Conservation (phyloP, 2,797 vertebrate genomes). For the Sebastes taczanowskii region DNA sequence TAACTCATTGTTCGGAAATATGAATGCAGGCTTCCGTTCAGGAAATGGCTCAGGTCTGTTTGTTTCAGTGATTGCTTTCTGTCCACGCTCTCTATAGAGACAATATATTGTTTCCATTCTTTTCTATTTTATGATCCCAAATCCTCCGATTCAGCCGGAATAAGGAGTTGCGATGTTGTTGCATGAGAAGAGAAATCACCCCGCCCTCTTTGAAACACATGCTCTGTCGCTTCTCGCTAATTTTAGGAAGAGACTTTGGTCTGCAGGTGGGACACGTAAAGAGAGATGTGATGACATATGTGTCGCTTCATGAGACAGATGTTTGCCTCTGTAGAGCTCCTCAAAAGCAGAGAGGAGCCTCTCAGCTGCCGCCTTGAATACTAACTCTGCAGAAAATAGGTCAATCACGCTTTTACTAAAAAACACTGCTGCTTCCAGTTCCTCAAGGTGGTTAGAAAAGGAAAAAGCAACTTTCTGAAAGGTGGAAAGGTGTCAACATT, state of each 20-base stretch:
- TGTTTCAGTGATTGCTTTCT: neutral
- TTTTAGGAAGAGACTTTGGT: constrained; percentile 2
- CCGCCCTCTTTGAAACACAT: neutral
- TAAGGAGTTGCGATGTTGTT: neutral
- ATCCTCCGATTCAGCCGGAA: neutral
- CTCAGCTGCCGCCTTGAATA: constrained; percentile 63
- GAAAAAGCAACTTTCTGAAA: constrained; percentile 22
- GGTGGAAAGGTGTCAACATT: constrained; percentile 21
- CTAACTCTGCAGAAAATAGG: constrained; percentile 65
- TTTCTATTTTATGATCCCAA: neutral
- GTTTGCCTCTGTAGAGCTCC: constrained; percentile 27
- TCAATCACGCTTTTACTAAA: constrained; percentile 43
- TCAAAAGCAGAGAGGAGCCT: constrained; percentile 41
- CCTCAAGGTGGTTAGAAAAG: constrained; percentile 21
- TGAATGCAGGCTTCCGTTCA: neutral
- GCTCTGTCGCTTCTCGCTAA: neutral
- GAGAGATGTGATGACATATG: constrained; percentile 14
- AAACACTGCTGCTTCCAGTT: constrained; percentile 21
- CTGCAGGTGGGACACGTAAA: neutral
- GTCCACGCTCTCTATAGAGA: neutral
- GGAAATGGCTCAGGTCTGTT: neutral
- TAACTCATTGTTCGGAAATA: neutral
- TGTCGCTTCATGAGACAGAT: constrained; percentile 24
- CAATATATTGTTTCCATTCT: neutral
- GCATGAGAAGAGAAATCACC: neutral